Conservation (phyloP, 2,113 vertebrate species). For the Orthochromis malagaraziensis region DNA sequence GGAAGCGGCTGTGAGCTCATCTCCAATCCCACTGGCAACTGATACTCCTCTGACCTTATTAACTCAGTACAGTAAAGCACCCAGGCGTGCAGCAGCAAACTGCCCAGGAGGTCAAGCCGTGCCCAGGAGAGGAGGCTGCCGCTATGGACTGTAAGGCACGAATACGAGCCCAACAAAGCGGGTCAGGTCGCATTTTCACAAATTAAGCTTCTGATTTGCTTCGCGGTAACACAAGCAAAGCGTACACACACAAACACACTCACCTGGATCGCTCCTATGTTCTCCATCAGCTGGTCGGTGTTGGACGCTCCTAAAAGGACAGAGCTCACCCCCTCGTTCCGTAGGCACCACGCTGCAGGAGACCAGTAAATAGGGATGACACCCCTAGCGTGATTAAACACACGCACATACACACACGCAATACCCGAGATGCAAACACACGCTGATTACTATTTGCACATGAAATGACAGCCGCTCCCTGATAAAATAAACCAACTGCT, state of each 20-base stretch:
- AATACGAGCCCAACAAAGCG: background rate
- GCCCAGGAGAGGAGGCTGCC: conserved; percentile 19
- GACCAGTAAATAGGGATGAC: conserved; percentile 61
- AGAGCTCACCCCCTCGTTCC: conserved; percentile 95
- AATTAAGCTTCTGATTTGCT: background rate
- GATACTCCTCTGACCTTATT: conserved; percentile 62
- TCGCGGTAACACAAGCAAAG: background rate
- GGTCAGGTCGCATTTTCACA: background rate
- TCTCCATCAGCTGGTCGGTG: conserved; percentile 96
- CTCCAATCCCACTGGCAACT: conserved; percentile 32
- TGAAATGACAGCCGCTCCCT: background rate
- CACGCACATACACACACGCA: background rate
- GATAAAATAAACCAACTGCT: background rate
- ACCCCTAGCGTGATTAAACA: background rate
- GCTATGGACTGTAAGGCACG: background rate
- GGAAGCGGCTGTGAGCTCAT: conserved; percentile 9
- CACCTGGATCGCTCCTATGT: conserved; percentile 98
- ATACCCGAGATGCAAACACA: background rate
- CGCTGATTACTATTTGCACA: background rate
- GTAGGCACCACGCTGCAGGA: conserved; percentile 92
- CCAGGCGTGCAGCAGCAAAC: conserved; percentile 41
- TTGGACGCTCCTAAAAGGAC: conserved; percentile 95
- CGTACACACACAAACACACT: background rate
- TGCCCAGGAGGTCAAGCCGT: conserved; percentile 38
- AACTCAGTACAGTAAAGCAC: conserved; percentile 50